These are phyloP conservation scores for Pemphigus obesinymphae DNA, from an alignment of 1,140 invertebrate species.

Conservation along the genomic window DNA sequence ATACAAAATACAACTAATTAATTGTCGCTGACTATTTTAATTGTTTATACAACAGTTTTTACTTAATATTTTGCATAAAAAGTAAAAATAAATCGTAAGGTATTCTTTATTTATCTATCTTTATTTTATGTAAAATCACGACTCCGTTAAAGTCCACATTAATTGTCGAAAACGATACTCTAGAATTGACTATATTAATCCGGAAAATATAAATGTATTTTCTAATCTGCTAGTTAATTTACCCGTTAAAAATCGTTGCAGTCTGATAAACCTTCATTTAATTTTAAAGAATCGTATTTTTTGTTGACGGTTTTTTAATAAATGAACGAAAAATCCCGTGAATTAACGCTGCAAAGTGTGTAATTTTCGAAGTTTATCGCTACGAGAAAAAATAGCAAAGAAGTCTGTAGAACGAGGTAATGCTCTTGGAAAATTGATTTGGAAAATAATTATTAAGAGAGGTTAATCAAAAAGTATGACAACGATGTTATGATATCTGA, in stretches of 20 bases:
- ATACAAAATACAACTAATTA: no score
- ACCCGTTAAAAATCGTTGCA: background rate
- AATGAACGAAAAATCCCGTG: slow-evolving; percentile 15
- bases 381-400: background rate
- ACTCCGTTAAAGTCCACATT: slow-evolving; percentile 15
- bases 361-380: background rate
- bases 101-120: no score
- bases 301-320: background rate
- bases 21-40: no score
- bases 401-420: background rate
- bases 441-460: background rate
- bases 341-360: background rate
- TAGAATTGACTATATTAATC: background rate
- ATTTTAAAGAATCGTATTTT: slow-evolving; percentile 3
- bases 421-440: background rate
- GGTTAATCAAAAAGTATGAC: no score
- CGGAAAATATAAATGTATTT: background rate
- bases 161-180: background rate
- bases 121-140: background rate
- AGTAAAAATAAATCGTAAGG: no score
- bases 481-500: no score
- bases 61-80: no score
- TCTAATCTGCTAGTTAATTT: background rate
- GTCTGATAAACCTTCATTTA: background rate
- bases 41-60: no score